Conservation (phyloP, 2,888 invertebrate species). For the Sepiola atlantica region DNA sequence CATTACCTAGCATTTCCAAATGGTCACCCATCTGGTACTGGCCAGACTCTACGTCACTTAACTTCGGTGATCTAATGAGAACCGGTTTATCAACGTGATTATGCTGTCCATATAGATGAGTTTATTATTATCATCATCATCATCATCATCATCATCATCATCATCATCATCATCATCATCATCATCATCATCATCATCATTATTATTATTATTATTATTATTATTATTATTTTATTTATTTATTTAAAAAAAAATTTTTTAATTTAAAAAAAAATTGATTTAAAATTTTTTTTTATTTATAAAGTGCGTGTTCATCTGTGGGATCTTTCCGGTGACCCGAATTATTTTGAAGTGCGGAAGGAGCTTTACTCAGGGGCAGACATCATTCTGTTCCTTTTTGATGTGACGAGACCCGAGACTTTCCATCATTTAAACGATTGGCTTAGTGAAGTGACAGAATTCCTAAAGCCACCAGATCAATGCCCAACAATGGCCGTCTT, state of each 20-base stretch:
- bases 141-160: too few species aligned
- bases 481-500: constrained; percentile 65
- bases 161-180: too few species aligned
- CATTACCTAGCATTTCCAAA: too few species aligned
- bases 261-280: too few species aligned
- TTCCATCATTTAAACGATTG: constrained; percentile 70
- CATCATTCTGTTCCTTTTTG: constrained; percentile 71
- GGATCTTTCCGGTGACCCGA: constrained; percentile 72
- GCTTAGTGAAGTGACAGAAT: constrained; percentile 68
- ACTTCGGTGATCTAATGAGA: too few species aligned
- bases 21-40: too few species aligned
- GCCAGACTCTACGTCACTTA: too few species aligned
- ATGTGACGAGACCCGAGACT: constrained; percentile 69
- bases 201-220: neutral
- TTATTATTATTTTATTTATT: too few species aligned
- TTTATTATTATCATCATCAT: too few species aligned
- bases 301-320: constrained; percentile 72
- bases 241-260: too few species aligned
- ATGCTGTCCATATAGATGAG: too few species aligned
- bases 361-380: constrained; percentile 71
- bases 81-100: too few species aligned
- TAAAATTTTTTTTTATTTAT: constrained; percentile 49
- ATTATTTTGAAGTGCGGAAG: constrained; percentile 72
- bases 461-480: constrained; percentile 56
- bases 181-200: neutral